Evolutionary conservation across 1,140 invertebrate species (phyloP).

Genomic region (Calliopsis andreniformis): DNA sequence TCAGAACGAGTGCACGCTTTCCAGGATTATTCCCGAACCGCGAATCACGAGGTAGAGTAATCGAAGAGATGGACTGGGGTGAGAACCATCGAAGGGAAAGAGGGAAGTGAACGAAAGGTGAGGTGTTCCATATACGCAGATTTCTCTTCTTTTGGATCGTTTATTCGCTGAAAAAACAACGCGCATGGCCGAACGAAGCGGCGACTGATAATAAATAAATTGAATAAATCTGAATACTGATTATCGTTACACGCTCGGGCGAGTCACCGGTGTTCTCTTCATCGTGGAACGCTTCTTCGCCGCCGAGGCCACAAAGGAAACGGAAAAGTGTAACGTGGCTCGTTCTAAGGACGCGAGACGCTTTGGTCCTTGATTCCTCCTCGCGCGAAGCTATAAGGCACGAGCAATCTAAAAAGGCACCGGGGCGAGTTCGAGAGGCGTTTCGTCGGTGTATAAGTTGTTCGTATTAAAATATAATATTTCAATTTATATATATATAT

Average conservation of each 20-base stretch:
- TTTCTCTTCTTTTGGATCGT: not conserved
- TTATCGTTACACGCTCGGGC: constrained; percentile 37
- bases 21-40: too few relatives aligned
- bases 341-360: constrained; percentile 47
- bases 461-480: constrained; percentile 68
- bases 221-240: constrained; percentile 59
- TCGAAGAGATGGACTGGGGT: not conserved
- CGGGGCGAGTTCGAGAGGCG: constrained; percentile 51
- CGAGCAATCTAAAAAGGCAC: constrained; percentile 63
- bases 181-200: not conserved
- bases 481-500: constrained; percentile 60
- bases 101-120: not conserved
- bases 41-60: not conserved
- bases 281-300: constrained; percentile 7
- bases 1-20: constrained; percentile 8
- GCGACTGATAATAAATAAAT: constrained; percentile 55
- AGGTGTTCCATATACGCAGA: not conserved
- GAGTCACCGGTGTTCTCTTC: constrained; percentile 33
- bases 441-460: constrained; percentile 50
- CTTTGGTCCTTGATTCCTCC: constrained; percentile 64
- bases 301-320: constrained; percentile 5
- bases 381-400: constrained; percentile 69
- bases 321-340: constrained; percentile 12
- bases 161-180: constrained; percentile 10
- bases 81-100: not conserved